phyloP scores from a whole-genome alignment of 2,113 vertebrate species.

The Tyto alba region DNA sequence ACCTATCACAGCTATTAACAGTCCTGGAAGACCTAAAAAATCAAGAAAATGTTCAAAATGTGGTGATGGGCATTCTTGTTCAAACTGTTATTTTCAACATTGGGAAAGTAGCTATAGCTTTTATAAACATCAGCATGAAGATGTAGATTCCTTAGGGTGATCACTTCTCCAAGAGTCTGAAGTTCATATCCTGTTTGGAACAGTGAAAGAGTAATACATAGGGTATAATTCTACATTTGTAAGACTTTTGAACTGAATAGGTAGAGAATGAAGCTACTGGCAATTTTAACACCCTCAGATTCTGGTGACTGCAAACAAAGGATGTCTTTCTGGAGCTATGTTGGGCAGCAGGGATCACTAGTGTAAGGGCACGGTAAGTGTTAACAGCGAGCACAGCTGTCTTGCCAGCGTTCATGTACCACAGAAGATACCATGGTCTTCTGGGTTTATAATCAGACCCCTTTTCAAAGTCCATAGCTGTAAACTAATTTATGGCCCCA shows the following conservation, averaged over 20 bases:
- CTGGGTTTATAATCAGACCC: neutral
- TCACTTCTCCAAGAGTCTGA: neutral
- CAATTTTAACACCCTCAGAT: neutral
- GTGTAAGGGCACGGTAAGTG: neutral
- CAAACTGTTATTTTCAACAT: neutral
- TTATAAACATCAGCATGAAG: neutral
- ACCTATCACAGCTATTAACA: neutral
- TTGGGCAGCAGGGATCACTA: neutral
- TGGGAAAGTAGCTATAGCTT: neutral
- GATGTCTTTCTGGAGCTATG: neutral
- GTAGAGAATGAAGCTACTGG: neutral
- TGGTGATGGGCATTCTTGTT: neutral
- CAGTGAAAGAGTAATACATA: rapidly evolving
- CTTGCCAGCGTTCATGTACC: neutral
- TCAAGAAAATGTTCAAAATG: neutral
- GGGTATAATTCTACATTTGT: neutral
- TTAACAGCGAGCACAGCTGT: neutral
- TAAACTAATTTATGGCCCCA: neutral
- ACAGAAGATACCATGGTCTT: neutral
- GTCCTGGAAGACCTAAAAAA: neutral
- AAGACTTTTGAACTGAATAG: neutral
- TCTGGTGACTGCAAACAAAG: neutral
- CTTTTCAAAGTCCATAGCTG: neutral
- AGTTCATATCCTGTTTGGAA: neutral
- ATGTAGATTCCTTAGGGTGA: neutral